These are phyloP conservation scores for Platichthys stellatus DNA, from an alignment of 2,113 vertebrate species.

Conservation along the genomic window DNA sequence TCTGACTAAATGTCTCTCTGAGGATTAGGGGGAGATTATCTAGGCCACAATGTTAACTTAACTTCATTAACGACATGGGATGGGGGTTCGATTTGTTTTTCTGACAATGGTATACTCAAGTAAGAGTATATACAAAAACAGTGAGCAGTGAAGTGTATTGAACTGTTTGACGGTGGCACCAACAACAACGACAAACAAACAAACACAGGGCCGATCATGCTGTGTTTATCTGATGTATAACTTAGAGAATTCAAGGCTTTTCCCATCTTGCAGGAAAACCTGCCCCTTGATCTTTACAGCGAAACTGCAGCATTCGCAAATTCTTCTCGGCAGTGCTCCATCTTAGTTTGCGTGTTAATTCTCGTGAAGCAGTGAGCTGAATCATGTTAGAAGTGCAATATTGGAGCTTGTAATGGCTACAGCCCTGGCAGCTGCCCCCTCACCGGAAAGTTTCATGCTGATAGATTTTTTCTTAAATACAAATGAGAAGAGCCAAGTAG, in stretches of 20 bases:
- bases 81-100: background rate
- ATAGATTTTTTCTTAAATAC: slow-evolving; percentile 22
- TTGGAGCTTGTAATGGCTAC: slow-evolving; percentile 43
- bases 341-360: slow-evolving; percentile 7
- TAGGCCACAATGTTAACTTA: slow-evolving; percentile 20
- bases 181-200: background rate
- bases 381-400: slow-evolving; percentile 50
- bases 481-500: slow-evolving; percentile 50
- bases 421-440: slow-evolving; percentile 52
- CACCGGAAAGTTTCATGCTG: slow-evolving; percentile 64
- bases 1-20: background rate
- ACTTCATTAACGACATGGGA: background rate
- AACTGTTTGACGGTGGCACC: background rate
- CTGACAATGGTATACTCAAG: background rate
- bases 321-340: background rate
- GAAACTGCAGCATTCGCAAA: slow-evolving; percentile 52
- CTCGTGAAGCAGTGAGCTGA: slow-evolving; percentile 64
- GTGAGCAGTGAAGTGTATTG: background rate
- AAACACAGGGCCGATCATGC: background rate
- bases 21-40: background rate
- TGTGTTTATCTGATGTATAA: background rate
- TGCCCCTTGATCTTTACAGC: slow-evolving; percentile 58
- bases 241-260: slow-evolving; percentile 12
- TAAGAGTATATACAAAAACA: no score
- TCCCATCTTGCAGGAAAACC: slow-evolving; percentile 12